phyloP scores from a whole-genome alignment of 2,113 vertebrate genomes.

The Nanorana parkeri region DNA sequence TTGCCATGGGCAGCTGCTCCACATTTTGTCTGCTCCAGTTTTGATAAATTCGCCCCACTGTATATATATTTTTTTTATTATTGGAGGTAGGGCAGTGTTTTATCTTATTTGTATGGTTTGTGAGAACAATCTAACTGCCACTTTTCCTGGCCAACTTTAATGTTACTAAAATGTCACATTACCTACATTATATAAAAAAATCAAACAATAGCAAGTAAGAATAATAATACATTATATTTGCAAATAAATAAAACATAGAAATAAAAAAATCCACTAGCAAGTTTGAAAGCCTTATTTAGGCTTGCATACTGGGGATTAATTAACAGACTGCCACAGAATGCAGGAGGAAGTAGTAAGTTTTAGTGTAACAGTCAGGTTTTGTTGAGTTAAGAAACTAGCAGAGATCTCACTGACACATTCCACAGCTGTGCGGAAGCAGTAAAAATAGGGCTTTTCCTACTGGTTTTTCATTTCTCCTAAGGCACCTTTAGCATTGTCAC shows the following conservation, averaged over 20 bases:
- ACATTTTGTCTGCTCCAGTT: no score
- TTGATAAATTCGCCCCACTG: no score
- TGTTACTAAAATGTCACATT: no score
- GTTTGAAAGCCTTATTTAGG: constrained; percentile 3
- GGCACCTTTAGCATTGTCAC: constrained; percentile 18
- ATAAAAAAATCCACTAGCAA: not conserved
- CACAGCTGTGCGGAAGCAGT: constrained; percentile 39
- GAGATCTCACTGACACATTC: constrained; percentile 24
- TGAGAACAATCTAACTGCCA: no score
- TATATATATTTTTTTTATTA: no score
- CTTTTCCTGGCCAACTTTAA: no score
- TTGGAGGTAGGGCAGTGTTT: no score
- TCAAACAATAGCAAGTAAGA: not conserved
- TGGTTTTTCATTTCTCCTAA: constrained; percentile 11
- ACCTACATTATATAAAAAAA: no score
- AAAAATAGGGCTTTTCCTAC: constrained; percentile 24
- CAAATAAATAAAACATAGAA: not conserved
- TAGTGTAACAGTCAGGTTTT: constrained; percentile 16
- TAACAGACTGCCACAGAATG: not conserved
- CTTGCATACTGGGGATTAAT: not conserved
- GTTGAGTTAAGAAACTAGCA: constrained; percentile 15
- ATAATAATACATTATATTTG: not conserved
- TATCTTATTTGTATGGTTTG: no score
- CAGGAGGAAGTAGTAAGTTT: constrained; percentile 2
- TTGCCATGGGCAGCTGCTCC: no score